These are phyloP conservation scores for Melospiza georgiana DNA, from an alignment of 2,113 vertebrate genomes.

Conservation along the genomic window DNA sequence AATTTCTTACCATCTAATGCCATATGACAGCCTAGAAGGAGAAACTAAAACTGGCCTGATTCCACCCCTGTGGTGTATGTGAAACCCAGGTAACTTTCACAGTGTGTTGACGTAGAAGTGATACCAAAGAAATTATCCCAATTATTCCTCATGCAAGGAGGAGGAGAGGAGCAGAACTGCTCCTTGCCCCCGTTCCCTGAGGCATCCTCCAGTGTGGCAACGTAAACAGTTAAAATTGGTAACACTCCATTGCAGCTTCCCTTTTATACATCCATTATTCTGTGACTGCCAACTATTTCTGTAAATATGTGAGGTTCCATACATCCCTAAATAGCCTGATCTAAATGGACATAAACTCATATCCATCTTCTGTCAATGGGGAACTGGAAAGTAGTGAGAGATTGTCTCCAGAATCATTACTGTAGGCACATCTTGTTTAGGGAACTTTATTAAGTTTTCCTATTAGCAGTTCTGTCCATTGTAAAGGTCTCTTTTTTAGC, in stretches of 20 bases:
- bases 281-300: neutral
- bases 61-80: neutral
- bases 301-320: neutral
- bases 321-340: neutral
- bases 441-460: neutral
- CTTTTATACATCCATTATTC: neutral
- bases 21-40: neutral
- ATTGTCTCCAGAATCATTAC: neutral
- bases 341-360: neutral
- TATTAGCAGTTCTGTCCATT: neutral
- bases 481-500: neutral
- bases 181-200: neutral
- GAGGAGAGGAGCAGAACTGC: neutral
- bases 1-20: neutral
- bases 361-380: neutral
- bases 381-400: neutral
- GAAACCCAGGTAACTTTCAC: neutral
- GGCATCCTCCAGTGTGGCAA: neutral
- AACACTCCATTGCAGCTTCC: neutral
- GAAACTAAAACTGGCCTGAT: neutral
- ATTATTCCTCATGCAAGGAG: neutral
- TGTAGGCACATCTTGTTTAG: neutral
- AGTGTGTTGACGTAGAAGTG: neutral
- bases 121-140: neutral
- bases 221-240: fast-evolving